These are phyloP conservation scores for Achatina immaculata DNA, from an alignment of 1,140 invertebrate genomes.

Conservation along the genomic window DNA sequence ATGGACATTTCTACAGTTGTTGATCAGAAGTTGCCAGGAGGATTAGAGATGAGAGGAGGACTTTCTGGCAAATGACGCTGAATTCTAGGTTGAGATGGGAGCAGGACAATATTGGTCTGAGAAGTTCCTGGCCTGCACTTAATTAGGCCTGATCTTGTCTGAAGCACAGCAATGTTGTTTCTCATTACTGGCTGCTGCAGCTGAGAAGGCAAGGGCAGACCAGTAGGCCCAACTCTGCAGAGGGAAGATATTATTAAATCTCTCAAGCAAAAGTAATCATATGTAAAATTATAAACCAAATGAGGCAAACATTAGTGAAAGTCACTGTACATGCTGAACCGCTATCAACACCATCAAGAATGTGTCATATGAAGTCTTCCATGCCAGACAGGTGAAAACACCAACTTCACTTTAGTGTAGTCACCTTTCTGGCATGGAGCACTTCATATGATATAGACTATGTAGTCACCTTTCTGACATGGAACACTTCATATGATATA, in stretches of 20 bases:
- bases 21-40: conserved; percentile 32
- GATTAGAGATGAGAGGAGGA: conserved; percentile 48
- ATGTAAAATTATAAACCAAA: not conserved
- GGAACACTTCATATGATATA: too few relatives aligned
- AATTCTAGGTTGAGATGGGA: conserved; percentile 47
- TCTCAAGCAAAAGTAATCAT: not conserved
- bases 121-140: conserved; percentile 13
- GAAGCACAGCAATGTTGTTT: conserved; percentile 29
- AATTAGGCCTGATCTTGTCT: conserved; percentile 17
- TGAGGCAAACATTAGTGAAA: not conserved
- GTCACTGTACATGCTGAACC: too few relatives aligned
- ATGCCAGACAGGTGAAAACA: too few relatives aligned
- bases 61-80: conserved; percentile 50
- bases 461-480: too few relatives aligned
- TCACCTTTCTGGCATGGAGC: too few relatives aligned
- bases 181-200: conserved; percentile 40
- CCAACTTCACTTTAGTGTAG: too few relatives aligned
- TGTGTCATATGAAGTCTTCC: too few relatives aligned
- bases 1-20: not conserved
- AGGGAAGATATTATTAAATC: not conserved
- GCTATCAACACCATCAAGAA: too few relatives aligned
- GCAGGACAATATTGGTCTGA: conserved; percentile 28
- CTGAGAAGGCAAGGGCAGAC: conserved; percentile 32
- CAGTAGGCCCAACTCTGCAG: conserved; percentile 39
- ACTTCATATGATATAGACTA: too few relatives aligned